These are phyloP conservation scores for Pipra filicauda DNA, from an alignment of 2,113 vertebrate species.

Conservation along the genomic window DNA sequence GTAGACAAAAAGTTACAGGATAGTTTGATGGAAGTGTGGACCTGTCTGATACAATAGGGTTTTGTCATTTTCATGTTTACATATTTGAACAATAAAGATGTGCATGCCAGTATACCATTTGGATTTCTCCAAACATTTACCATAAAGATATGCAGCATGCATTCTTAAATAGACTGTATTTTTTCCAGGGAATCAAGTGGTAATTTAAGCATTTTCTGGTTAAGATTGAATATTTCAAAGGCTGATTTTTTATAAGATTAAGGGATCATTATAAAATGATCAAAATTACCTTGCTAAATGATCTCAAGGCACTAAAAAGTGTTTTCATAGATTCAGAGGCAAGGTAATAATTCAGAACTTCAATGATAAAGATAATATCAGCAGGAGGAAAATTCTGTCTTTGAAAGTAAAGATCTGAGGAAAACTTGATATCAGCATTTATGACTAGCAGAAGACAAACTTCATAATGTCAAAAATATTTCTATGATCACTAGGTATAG, in stretches of 20 bases:
- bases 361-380: neutral
- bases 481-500: neutral
- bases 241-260: neutral
- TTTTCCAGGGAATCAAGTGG: neutral
- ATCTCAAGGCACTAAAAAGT: neutral
- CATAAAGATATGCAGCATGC: neutral
- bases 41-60: neutral
- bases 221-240: neutral
- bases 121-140: neutral
- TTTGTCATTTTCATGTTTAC: neutral
- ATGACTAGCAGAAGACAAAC: neutral
- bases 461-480: neutral
- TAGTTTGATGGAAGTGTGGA: neutral
- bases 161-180: neutral
- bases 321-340: neutral
- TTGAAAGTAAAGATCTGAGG: neutral
- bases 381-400: neutral
- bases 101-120: neutral
- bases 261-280: neutral
- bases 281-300: neutral
- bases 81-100: neutral
- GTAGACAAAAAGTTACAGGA: neutral
- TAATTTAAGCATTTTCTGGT: neutral
- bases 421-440: neutral
- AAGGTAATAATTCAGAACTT: neutral